Percentiles rank a stretch among this genome's conserved stretches.
Conservation (phyloP, 1,140 invertebrate genomes). For the Brachionus rubens region DNA sequence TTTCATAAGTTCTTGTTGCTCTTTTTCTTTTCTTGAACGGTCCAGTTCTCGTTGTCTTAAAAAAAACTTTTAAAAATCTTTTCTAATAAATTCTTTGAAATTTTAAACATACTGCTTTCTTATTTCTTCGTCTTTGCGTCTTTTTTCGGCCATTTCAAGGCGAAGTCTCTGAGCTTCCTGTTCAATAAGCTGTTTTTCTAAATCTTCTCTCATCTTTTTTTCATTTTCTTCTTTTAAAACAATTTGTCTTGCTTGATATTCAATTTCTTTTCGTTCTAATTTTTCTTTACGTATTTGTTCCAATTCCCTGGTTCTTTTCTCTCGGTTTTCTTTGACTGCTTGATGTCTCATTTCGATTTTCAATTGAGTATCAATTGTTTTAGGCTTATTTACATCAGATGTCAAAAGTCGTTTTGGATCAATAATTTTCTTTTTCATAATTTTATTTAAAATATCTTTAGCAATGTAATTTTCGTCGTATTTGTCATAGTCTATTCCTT, state of each 20-base stretch:
- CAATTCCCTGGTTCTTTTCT: constrained; percentile 53
- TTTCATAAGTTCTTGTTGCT: neutral
- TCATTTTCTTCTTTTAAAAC: constrained; percentile 55
- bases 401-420: constrained; percentile 50
- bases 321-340: constrained; percentile 57
- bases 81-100: no score
- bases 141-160: constrained; percentile 56
- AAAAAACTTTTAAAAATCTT: neutral
- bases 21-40: neutral
- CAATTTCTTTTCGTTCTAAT: constrained; percentile 53
- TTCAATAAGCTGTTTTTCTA: constrained; percentile 55
- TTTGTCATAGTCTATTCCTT: constrained; percentile 49
- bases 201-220: constrained; percentile 50
- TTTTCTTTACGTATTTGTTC: constrained; percentile 50
- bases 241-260: constrained; percentile 53
- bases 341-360: constrained; percentile 54
- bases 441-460: constrained; percentile 51
- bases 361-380: constrained; percentile 50
- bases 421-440: constrained; percentile 51
- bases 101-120: constrained; percentile 51
- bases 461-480: constrained; percentile 51
- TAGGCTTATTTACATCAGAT: constrained; percentile 48
- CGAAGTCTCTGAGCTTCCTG: constrained; percentile 56
- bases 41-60: neutral
- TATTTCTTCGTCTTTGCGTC: constrained; percentile 50